A percentile compares a stretch with the other conserved stretches of the same genome.
Evolutionary conservation across 2,113 vertebrate species (phyloP).

Genomic region (Stictonetta naevosa): DNA sequence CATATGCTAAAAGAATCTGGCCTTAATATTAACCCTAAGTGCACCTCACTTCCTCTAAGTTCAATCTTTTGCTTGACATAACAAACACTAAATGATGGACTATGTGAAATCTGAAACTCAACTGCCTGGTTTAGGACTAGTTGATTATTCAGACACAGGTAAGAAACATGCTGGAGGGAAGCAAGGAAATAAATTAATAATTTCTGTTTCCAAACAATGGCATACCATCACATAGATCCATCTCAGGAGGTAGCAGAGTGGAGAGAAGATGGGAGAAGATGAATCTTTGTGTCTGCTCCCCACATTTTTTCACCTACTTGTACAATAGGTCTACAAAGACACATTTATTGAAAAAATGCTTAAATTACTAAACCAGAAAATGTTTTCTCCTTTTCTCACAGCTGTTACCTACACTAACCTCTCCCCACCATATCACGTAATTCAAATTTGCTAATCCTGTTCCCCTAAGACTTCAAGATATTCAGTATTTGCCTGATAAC

Average conservation of each 20-base stretch:
- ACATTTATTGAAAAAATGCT: not conserved
- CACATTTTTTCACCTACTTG: not conserved
- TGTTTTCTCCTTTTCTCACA: not conserved
- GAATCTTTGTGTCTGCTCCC: not conserved
- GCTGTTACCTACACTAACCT: not conserved
- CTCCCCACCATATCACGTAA: not conserved
- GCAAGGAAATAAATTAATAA: not conserved
- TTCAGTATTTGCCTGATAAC: not conserved
- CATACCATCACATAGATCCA: not conserved
- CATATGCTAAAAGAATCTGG: not conserved
- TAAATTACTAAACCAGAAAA: not conserved
- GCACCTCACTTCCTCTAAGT: not conserved
- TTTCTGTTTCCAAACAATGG: not conserved
- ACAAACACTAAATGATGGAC: not conserved
- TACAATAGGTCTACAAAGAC: not conserved
- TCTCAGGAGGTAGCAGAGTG: not conserved
- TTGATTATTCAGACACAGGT: not conserved
- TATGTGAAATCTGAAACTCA: not conserved
- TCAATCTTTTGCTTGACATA: not conserved
- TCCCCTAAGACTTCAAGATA: not conserved
- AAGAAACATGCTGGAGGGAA: not conserved
- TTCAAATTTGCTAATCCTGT: not conserved
- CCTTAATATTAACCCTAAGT: not conserved
- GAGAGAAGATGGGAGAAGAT: not conserved
- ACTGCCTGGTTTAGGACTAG: not conserved